Percentiles rank a stretch among this genome's conserved stretches.
These are phyloP conservation scores for Numida meleagris DNA, from an alignment of 2,113 vertebrate species.

Conservation along the genomic window DNA sequence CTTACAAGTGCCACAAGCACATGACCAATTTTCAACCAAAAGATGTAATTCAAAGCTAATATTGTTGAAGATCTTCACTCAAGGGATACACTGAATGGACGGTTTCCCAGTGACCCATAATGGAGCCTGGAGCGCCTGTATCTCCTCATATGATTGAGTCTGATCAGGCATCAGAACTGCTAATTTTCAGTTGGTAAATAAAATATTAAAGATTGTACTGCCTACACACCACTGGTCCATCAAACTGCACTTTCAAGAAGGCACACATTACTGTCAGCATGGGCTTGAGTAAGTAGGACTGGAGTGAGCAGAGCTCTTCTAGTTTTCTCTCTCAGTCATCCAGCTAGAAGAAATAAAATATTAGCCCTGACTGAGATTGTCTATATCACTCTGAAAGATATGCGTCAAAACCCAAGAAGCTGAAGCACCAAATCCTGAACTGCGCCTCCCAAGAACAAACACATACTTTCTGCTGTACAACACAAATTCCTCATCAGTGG, in stretches of 20 bases:
- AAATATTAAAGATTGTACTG: background rate
- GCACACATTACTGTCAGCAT: background rate
- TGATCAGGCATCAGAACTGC: background rate
- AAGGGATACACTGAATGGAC: background rate
- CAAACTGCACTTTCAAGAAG: rapidly evolving
- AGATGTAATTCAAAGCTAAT: background rate
- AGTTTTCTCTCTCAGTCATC: background rate
- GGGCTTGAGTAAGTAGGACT: rapidly evolving
- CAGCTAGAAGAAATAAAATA: background rate
- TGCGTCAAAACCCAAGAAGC: background rate
- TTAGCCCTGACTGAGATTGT: background rate
- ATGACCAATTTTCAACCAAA: background rate
- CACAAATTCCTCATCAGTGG: background rate
- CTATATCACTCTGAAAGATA: background rate
- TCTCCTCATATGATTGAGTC: rapidly evolving
- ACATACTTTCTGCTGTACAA: background rate
- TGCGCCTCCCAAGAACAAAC: background rate
- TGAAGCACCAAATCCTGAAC: background rate
- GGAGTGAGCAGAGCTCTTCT: background rate
- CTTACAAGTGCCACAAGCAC: background rate
- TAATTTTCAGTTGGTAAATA: background rate
- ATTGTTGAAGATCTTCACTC: background rate
- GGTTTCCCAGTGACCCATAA: background rate
- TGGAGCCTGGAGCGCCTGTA: rapidly evolving
- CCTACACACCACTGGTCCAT: rapidly evolving